These are phyloP conservation scores for Eristalis intricaria DNA, from an alignment of 2,888 invertebrate species.

Conservation along the genomic window DNA sequence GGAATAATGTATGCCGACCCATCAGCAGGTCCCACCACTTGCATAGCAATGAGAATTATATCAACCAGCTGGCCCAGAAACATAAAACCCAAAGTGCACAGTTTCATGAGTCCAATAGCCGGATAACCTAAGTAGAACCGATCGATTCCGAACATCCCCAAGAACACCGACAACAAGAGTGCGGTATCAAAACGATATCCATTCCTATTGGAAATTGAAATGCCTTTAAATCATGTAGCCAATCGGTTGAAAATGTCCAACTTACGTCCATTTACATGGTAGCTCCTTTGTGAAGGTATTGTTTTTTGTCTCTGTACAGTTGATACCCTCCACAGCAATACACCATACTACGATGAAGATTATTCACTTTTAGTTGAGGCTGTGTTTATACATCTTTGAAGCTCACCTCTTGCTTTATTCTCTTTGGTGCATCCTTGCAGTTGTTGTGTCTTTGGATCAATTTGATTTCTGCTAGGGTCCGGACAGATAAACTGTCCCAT, in stretches of 20 bases:
- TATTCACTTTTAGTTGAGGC: not conserved
- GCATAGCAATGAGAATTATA: slow-evolving; percentile 89
- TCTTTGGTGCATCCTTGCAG: slow-evolving; percentile 89
- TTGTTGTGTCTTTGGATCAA: slow-evolving; percentile 95
- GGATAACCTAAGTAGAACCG: slow-evolving; percentile 99
- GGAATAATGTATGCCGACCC: slow-evolving; percentile 97
- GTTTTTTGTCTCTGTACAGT: slow-evolving; percentile 90
- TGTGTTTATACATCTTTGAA: not conserved
- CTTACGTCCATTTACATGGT: slow-evolving; percentile 98
- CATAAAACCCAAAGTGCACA: slow-evolving; percentile 98
- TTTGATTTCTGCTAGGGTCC: slow-evolving; percentile 88
- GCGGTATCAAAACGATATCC: slow-evolving; percentile 97
- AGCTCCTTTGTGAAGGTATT: slow-evolving; percentile 90
- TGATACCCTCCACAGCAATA: slow-evolving; percentile 90
- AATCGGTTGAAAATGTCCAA: slow-evolving; percentile 73
- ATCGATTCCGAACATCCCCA: slow-evolving; percentile 99
- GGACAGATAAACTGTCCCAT: slow-evolving; percentile 93
- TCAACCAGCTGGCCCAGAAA: slow-evolving; percentile 97
- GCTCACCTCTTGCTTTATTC: slow-evolving; percentile 89
- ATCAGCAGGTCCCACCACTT: slow-evolving; percentile 95
- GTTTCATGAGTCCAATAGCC: slow-evolving; percentile 95
- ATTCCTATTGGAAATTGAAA: slow-evolving; percentile 85
- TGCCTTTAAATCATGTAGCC: not conserved
- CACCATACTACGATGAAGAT: slow-evolving; percentile 86
- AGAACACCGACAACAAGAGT: slow-evolving; percentile 94